Base-by-base conservation (phyloP, 2,797 vertebrate genomes). In the Crax fasciolata region DNA sequence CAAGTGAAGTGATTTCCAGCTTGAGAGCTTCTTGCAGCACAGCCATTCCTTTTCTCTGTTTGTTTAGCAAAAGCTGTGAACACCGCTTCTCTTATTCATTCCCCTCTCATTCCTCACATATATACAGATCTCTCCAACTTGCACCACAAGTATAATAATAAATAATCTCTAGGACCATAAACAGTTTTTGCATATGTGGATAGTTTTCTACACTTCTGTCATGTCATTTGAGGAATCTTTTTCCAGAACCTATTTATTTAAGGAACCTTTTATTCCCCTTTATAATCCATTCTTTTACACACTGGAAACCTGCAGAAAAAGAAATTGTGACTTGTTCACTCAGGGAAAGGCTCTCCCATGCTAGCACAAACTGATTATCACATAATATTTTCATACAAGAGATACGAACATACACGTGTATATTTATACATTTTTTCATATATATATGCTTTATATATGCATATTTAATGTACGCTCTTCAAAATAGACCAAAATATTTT, bases 121-220 rank as follows among this genome's bases (percentile, higher is more conserved):
- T 84, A 90, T 62, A 70, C 59, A 92, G 89, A 95, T 54, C 48
- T 85, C 41, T 83, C 11, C 25, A 59, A 35, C 13, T 9, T 38
- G 8, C 32, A 58, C 14, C 48, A 80, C n/a, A 75, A 77, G 13
- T 51, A 23, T 18, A 46, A 58, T 27, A 57, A 76, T 32, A 92
- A 91, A 79, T 84, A 92, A 80, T 48, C 27, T 89, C 58, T 84
- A 49, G 62, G 52, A 91, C 71, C 30, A 91, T n/a, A 43, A 79
- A 28, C 27, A 18, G 11, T 38, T 38, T n/a, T 80, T 90, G 48
- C 9, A 46, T 62, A 88, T 52, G 49, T 20, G 93, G 38, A 78
- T 15, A 86, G 38, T n/a, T 90, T 93, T 87, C 46, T 63, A 78
- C 7, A 20, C 7, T 52, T 65, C 13, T 73, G 11, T 73, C 57